Conservation (phyloP, 2,888 invertebrate species). For the Epistrophella euchroma region DNA sequence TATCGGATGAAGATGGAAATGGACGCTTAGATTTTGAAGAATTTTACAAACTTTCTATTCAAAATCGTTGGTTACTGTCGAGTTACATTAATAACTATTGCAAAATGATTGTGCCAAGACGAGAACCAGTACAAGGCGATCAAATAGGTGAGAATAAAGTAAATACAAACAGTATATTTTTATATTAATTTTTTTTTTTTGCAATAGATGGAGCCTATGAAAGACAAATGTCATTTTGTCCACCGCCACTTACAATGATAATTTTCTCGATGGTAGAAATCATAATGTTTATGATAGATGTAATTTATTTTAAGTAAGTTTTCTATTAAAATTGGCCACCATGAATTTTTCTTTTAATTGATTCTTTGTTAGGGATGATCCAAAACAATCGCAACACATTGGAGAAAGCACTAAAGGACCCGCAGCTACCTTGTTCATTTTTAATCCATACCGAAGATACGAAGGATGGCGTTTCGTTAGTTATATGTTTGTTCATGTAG, state of each 20-base stretch:
- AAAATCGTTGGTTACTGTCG: slow-evolving; percentile 84
- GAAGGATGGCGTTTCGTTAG: slow-evolving; percentile 97
- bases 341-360: background rate
- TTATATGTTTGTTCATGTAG: slow-evolving; percentile 98
- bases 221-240: slow-evolving; percentile 96
- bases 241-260: slow-evolving; percentile 96
- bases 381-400: slow-evolving; percentile 80
- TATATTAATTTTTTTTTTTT: slow-evolving; percentile 85
- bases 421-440: slow-evolving; percentile 92
- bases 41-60: slow-evolving; percentile 87
- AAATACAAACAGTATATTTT: background rate
- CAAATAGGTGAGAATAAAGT: slow-evolving; percentile 79
- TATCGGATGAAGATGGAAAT: slow-evolving; percentile 87
- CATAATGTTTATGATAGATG: slow-evolving; percentile 86
- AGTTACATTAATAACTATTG: slow-evolving; percentile 81
- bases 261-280: slow-evolving; percentile 95
- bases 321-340: slow-evolving; percentile 48
- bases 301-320: slow-evolving; percentile 83
- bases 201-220: slow-evolving; percentile 91
- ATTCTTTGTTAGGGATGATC: slow-evolving; percentile 80
- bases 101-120: slow-evolving; percentile 81
- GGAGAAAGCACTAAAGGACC: slow-evolving; percentile 88
- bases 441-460: slow-evolving; percentile 92
- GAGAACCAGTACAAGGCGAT: slow-evolving; percentile 81
- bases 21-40: slow-evolving; percentile 88